Conservation (phyloP, 2,113 vertebrate genomes). For the Lucifuga dentata region DNA sequence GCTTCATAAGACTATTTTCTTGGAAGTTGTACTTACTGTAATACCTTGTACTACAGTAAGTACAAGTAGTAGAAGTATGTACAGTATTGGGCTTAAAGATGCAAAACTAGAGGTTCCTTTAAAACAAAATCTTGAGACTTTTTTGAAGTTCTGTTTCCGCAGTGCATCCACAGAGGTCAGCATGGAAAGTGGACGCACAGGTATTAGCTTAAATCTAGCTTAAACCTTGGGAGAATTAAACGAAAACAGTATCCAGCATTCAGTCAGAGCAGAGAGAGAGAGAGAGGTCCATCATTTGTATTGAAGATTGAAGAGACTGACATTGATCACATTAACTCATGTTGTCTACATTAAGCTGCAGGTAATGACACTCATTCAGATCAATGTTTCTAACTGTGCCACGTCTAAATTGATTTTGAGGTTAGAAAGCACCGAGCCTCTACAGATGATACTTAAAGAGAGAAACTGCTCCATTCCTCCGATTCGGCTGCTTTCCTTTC, state of each 20-base stretch:
- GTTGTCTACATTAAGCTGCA: slow-evolving; percentile 61
- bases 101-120: too few relatives aligned
- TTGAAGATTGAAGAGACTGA: slow-evolving; percentile 36
- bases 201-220: neutral
- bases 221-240: neutral
- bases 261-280: slow-evolving; percentile 18
- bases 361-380: slow-evolving; percentile 45
- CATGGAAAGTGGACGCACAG: too few relatives aligned
- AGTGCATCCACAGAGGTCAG: too few relatives aligned
- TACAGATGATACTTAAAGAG: slow-evolving; percentile 48
- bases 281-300: slow-evolving; percentile 2
- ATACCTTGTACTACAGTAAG: too few relatives aligned
- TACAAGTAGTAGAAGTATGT: too few relatives aligned
- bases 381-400: slow-evolving; percentile 43
- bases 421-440: slow-evolving; percentile 34
- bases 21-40: too few relatives aligned
- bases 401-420: slow-evolving; percentile 36
- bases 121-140: too few relatives aligned
- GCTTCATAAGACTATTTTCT: too few relatives aligned
- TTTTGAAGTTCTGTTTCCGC: too few relatives aligned
- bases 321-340: slow-evolving; percentile 60
- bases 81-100: too few relatives aligned
- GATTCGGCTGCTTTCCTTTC: slow-evolving; percentile 40
- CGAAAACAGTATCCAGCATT: neutral
- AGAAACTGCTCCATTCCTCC: slow-evolving; percentile 32